These are phyloP conservation scores for Cheilosia grossa DNA, from an alignment of 2,888 invertebrate genomes.

Conservation along the genomic window DNA sequence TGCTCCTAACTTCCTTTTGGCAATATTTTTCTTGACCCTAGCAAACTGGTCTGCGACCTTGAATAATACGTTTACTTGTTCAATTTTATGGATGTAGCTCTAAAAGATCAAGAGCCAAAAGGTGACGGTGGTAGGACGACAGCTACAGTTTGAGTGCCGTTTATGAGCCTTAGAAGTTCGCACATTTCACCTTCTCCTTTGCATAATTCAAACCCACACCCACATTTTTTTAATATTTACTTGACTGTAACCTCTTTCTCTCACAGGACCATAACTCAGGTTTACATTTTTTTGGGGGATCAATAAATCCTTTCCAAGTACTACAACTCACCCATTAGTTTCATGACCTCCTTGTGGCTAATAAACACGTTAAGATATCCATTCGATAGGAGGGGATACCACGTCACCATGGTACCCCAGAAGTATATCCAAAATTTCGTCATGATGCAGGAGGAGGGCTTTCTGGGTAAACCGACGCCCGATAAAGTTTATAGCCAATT, in stretches of 20 bases:
- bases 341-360: conserved; percentile 91
- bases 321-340: conserved; percentile 88
- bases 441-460: conserved; percentile 68
- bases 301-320: conserved; percentile 41
- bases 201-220: no score
- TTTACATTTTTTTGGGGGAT: not conserved
- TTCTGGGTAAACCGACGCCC: conserved; percentile 61
- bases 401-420: conserved; percentile 78
- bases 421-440: conserved; percentile 78
- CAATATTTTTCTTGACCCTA: no score
- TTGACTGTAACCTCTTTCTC: not conserved
- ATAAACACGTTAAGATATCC: conserved; percentile 92
- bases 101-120: no score
- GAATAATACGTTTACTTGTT: no score
- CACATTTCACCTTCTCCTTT: no score
- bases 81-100: no score
- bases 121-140: no score
- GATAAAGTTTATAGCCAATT: conserved; percentile 71
- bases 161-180: no score
- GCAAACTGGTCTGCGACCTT: no score
- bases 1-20: no score
- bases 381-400: conserved; percentile 84
- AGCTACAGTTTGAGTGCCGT: no score
- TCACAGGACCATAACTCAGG: not conserved
- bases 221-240: no score